Evolutionary conservation across 1,140 invertebrate genomes (phyloP).

Genomic region (Pygmarrhopalites habei): DNA sequence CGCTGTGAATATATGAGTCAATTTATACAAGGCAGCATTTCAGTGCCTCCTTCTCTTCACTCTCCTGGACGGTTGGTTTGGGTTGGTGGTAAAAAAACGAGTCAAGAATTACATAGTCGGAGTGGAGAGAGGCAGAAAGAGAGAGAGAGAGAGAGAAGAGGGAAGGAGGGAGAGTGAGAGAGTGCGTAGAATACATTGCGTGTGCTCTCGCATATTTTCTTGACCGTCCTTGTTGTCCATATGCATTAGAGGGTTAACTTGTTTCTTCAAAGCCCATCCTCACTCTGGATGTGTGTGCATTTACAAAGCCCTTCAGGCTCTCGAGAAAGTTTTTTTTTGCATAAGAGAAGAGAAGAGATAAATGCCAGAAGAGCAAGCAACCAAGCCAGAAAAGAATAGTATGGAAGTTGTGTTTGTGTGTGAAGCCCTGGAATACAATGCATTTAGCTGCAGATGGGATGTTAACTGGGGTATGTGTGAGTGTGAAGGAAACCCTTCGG

Average conservation of each 20-base stretch:
- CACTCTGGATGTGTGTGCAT: too few relatives aligned
- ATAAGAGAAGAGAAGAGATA: conserved; percentile 7
- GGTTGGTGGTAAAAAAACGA: too few relatives aligned
- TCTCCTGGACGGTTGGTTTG: too few relatives aligned
- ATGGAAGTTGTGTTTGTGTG: too few relatives aligned
- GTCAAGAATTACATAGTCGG: too few relatives aligned
- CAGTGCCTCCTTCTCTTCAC: background rate
- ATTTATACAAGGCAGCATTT: background rate
- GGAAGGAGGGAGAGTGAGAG: too few relatives aligned
- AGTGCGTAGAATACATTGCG: too few relatives aligned
- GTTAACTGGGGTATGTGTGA: background rate
- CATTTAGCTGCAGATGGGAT: background rate
- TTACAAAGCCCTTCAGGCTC: conserved; percentile 11
- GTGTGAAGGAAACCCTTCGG: too few relatives aligned
- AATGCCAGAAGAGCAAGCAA: background rate
- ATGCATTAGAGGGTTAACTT: conserved; percentile 7
- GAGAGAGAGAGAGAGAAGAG: too few relatives aligned
- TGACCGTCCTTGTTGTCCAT: conserved; percentile 6
- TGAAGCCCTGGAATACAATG: conserved; percentile 6
- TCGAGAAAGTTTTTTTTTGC: conserved; percentile 7
- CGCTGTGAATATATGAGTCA: conserved; percentile 7
- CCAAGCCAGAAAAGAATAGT: too few relatives aligned
- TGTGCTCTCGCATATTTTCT: conserved; percentile 15
- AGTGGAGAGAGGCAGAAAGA: too few relatives aligned
- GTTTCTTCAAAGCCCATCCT: conserved; percentile 6